Evolutionary conservation across 30 jellyfish, hydroid and myxozoan genomes (phyloP), one percentile per base, ranked within the genome.

Genomic region (Pelagia noctiluca): DNA sequence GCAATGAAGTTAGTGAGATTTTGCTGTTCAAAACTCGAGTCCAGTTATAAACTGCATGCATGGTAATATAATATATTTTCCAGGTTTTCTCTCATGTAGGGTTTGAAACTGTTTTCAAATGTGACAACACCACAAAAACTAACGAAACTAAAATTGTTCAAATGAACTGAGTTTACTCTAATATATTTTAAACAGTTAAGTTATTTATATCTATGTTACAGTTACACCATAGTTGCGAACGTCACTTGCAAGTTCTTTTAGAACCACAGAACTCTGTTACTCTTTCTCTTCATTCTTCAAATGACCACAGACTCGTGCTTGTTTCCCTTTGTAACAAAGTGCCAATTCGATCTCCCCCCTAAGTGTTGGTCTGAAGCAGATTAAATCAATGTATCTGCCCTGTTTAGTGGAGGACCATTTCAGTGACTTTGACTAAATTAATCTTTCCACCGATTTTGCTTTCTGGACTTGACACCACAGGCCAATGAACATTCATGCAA

Each of bases 341-440:
- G 84, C 91, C 91, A 64, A 53, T 80, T 80, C 67, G 54, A 64
- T 80, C 84, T 52, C 33, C 91, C 91, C 28, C 84, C 83, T 32
- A 80, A 67, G 71, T 80, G 83, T 66, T 84, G 34, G 74, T 71
- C 86, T 38, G 71, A 57, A 52, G 87, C 93, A 52, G 87, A 83
- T 54, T 83, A 86, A 53, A 83, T 21, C 86, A 69, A 5, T 19
- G 81, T 86, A 53, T 3, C 13, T 37, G 92, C 75, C 34, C n/a
- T 76, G 48, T 53, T 64, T 53, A 76, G 77, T 35, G 87, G 87
- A 77, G 87, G 77, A 76, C 87, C 77, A 76, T 76, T 76, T 77
- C 87, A 76, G 77, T 76, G 87, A 76, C 53, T 76, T 53, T 65
- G 34, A 49, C 87, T 76, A 8, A 42, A 5, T 8, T 42, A 42